These are phyloP conservation scores for Sinocyclocheilus grahami DNA, from an alignment of 2,113 vertebrate genomes.

Conservation along the genomic window DNA sequence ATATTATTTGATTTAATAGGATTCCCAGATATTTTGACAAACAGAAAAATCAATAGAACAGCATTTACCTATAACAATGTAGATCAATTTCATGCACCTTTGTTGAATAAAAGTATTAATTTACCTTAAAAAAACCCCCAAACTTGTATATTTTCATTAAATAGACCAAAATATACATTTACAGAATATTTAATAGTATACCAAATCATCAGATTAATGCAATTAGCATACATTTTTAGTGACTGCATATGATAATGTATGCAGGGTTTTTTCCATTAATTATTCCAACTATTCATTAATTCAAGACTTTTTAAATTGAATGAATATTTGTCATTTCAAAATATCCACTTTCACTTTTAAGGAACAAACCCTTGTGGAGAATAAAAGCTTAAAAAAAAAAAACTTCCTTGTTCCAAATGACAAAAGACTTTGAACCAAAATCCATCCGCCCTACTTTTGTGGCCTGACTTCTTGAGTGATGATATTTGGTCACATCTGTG, in stretches of 20 bases:
- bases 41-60: too few species aligned
- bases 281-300: background rate
- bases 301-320: too few species aligned
- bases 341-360: background rate
- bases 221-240: background rate
- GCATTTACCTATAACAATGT: too few species aligned
- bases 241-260: background rate
- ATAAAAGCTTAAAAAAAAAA: background rate
- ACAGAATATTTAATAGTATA: background rate
- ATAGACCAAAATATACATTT: background rate
- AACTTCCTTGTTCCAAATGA: background rate
- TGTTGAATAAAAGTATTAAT: too few species aligned
- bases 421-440: background rate
- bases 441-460: background rate
- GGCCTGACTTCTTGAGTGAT: slow-evolving; percentile 19
- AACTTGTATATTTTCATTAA: background rate
- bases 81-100: too few species aligned
- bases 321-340: background rate
- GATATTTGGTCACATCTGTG: slow-evolving; percentile 69
- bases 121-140: too few species aligned
- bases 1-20: too few species aligned
- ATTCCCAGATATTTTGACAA: too few species aligned
- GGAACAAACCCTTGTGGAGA: background rate
- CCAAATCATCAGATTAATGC: background rate
- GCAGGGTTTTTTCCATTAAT: background rate